Evolutionary conservation across 2,113 vertebrate genomes (phyloP).

Genomic region (Platichthys flesus): DNA sequence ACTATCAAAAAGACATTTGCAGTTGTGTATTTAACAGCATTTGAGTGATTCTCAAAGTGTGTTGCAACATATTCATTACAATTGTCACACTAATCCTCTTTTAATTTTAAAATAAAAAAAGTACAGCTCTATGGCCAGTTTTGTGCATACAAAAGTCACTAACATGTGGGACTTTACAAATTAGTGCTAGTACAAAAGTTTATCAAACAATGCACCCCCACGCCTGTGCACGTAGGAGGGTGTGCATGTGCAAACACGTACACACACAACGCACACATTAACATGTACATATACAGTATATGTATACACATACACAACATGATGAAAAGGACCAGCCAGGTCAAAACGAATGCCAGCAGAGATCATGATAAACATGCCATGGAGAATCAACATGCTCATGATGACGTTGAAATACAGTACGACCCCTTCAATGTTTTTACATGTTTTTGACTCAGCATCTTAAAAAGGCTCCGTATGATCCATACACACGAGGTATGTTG

Average conservation of each 20-base stretch:
- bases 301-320: slow-evolving; percentile 15
- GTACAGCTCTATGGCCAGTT: slow-evolving; percentile 42
- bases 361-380: slow-evolving; percentile 44
- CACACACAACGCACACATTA: slow-evolving; percentile 2
- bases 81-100: slow-evolving; percentile 50
- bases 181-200: slow-evolving; percentile 58
- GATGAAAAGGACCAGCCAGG: slow-evolving; percentile 56
- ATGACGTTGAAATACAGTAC: slow-evolving; percentile 23
- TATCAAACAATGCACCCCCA: slow-evolving; percentile 48
- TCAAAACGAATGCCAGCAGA: slow-evolving; percentile 32
- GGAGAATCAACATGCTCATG: slow-evolving; percentile 51
- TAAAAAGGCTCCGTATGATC: slow-evolving; percentile 19
- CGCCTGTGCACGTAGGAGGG: slow-evolving; percentile 10
- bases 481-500: slow-evolving; percentile 39
- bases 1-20: slow-evolving; percentile 54
- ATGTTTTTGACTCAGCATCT: slow-evolving; percentile 27
- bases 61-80: slow-evolving; percentile 48
- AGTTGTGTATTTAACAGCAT: slow-evolving; percentile 51
- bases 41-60: slow-evolving; percentile 62
- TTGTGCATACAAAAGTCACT: slow-evolving; percentile 68
- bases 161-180: slow-evolving; percentile 55
- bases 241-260: slow-evolving; percentile 22
- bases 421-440: slow-evolving; percentile 15
- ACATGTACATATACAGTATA: slow-evolving; percentile 7
- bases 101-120: slow-evolving; percentile 17